Base-by-base conservation (phyloP, 2,113 vertebrate species). In the Percina caprodes region DNA sequence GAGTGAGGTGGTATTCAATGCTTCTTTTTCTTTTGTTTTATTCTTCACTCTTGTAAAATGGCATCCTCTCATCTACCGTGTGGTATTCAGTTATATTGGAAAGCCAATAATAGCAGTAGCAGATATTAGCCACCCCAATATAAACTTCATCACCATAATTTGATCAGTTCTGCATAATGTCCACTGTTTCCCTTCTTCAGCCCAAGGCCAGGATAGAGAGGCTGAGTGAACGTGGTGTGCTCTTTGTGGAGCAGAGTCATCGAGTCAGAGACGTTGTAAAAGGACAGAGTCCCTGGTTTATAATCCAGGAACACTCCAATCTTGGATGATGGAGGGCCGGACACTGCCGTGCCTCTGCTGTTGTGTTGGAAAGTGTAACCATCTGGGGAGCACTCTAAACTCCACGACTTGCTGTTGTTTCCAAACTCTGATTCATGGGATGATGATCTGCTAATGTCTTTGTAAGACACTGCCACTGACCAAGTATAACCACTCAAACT, bases 271-370 rank as follows among this genome's bases (percentile, higher is more conserved):
- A 83, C 2, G 23, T 12, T 26, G 3, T 85, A 83, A 69, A 83
- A 88, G 0, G 62, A 77, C 73, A 88, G 54, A 21, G n/a, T 66
- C 1, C 73, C 83, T 24, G 42, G 42, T 1, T 0, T 55, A 7
- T 74, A 69, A 61, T 88, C 68, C 67, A 85, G 54, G 23, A 45
- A 80, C 46, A 86, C 83, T 0, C 79, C 87, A 2, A 88, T 60
- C 14, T 0, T 24, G 19, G 6, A 21, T 23, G 45, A 30, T 0
- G 0, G 0, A 46, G 66, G 30, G 3, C 74, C 55, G 6, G n/a
- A 21, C 23, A 77, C 42, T 0, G 0, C 1, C 5, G 0, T 35
- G 15, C 1, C 0, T 7, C 0, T 0, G 0, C 0, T 21, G 19
- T 65, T 2, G 48, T 80, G 80, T 3, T 0, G 10, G 35, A 86